Base-by-base conservation (phyloP, 2,888 invertebrate species). In the Mythimna loreyi region DNA sequence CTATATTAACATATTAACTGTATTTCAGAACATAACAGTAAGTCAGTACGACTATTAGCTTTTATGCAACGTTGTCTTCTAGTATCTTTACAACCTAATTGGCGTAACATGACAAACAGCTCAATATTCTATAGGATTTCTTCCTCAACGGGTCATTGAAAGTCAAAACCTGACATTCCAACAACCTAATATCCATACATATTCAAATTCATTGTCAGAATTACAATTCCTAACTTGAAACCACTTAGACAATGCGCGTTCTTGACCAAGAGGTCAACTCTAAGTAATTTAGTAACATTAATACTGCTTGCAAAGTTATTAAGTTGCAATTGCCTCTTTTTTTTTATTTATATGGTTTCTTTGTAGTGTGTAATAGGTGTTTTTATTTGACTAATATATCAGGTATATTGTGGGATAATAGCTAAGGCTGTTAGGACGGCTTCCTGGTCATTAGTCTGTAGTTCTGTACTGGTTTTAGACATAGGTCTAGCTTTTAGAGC, bases 191-290 rank as follows among this genome's bases (percentile, higher is more conserved):
- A 62, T 59, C 25, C 69, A 78, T 69, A 65, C 65, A 49, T 62
- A 72, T 63, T 61, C 61, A 67, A 67, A 82, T 75, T 58, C 67
- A 78, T 62, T 58, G 55, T 75, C 57, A 47, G 65, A 65, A 67
- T 67, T 55, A 49, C 68, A 69, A 67, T 70, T 49, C 72, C 52
- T 52, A 56, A 67, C 21, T 72, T 66, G 49, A 60, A 64, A 69
- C 28, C 28, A 67, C 56, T 36, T 58, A 70, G 60, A 81, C 75
- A 81, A 78, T 71, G 59, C 21, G 45, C 60, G 82, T 47, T 76
- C 81, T 81, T 82, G 83, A 82, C 76, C 70, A 55, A 45, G 75
- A 60, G 82, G 76, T 82, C 82, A 82, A 57, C 72, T 43, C 33
- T 65, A 21, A 75, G 67, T 72, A 62, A 61, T 70, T 76, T 65